These are phyloP conservation scores for Elachura formosa DNA, from an alignment of 2,113 vertebrate genomes.

Conservation along the genomic window DNA sequence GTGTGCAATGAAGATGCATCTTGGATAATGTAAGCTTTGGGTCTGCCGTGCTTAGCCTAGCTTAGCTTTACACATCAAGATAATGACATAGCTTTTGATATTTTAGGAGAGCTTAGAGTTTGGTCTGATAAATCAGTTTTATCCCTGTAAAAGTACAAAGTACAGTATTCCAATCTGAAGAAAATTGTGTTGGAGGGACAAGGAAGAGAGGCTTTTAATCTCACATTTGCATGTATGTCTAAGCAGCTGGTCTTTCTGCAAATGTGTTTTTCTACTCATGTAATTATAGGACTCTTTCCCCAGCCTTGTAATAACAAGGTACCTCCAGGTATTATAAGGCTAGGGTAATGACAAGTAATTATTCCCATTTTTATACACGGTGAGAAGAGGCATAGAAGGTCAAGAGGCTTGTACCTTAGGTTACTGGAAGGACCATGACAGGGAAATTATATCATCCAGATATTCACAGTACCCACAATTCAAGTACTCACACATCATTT, in stretches of 20 bases:
- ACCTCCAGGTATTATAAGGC: not conserved
- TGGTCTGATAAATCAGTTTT: conserved; percentile 34
- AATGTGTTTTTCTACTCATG: conserved; percentile 6
- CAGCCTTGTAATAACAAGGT: conserved; percentile 17
- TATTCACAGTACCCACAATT: not conserved
- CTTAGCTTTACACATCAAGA: not conserved
- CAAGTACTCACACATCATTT: not conserved
- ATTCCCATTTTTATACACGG: not conserved
- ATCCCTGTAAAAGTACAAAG: conserved; percentile 16
- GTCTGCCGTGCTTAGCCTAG: not conserved
- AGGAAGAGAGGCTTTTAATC: conserved; percentile 29
- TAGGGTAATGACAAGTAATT: conserved; percentile 9
- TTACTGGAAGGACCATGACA: not conserved
- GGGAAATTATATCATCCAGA: not conserved
- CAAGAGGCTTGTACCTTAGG: not conserved
- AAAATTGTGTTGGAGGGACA: conserved; percentile 6
- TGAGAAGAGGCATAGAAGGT: conserved; percentile 4
- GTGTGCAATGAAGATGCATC: not conserved
- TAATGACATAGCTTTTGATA: conserved; percentile 17
- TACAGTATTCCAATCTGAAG: not conserved
- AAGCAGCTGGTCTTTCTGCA: conserved; percentile 35
- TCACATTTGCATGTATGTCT: conserved; percentile 10
- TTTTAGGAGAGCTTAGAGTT: not conserved
- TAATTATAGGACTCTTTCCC: conserved; percentile 45
- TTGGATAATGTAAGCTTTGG: not conserved